These are phyloP conservation scores for Danio choprae DNA, from an alignment of 2,797 vertebrate species.

Conservation along the genomic window DNA sequence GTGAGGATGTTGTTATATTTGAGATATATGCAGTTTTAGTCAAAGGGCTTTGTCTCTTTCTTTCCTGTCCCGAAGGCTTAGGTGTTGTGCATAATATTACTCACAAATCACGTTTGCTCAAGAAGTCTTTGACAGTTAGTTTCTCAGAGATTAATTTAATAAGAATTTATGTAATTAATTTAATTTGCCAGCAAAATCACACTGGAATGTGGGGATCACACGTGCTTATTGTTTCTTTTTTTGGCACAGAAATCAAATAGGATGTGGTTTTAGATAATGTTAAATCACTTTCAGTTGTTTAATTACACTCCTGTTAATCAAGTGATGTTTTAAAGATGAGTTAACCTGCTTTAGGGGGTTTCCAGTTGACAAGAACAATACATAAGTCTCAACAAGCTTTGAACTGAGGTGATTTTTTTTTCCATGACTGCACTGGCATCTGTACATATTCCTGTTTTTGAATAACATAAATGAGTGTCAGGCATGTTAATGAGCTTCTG, in stretches of 20 bases:
- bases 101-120: neutral
- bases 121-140: neutral
- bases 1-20: neutral
- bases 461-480: neutral
- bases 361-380: neutral
- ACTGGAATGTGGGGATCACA: neutral
- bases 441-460: neutral
- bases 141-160: neutral
- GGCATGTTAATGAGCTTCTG: neutral
- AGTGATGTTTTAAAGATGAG: neutral
- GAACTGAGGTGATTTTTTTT: neutral
- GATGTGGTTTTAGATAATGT: neutral
- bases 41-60: conserved; percentile 34
- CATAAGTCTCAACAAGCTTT: conserved; percentile 4
- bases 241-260: neutral
- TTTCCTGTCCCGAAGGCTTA: neutral
- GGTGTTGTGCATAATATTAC: neutral
- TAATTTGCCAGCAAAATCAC: neutral
- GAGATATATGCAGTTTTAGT: neutral
- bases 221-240: conserved; percentile 22
- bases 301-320: neutral
- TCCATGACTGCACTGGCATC: conserved; percentile 28
- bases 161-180: neutral
- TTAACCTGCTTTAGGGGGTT: conserved; percentile 14
- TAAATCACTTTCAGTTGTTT: neutral